phyloP scores from a whole-genome alignment of 2,888 invertebrate species.

The Congeria kusceri region DNA sequence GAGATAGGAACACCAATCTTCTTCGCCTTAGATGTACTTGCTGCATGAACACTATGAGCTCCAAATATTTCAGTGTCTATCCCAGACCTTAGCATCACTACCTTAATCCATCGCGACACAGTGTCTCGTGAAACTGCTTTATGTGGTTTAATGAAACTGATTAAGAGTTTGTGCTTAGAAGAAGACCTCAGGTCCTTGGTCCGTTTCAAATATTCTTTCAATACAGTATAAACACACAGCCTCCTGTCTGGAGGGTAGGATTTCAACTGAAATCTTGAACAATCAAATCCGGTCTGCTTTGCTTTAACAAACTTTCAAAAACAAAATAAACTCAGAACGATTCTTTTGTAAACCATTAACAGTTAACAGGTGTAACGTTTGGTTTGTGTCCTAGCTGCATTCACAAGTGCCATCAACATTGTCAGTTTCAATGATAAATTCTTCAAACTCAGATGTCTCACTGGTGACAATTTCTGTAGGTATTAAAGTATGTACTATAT shows the following conservation, averaged over 20 bases:
- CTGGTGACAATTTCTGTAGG: constrained; percentile 17
- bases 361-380: constrained; percentile 8
- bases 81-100: constrained; percentile 9
- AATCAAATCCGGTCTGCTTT: constrained; percentile 8
- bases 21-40: too few species aligned
- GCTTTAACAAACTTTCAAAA: constrained; percentile 4
- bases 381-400: not conserved
- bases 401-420: constrained; percentile 19
- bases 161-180: not conserved
- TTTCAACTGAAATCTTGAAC: not conserved
- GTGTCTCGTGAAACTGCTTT: too few species aligned
- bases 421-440: constrained; percentile 43
- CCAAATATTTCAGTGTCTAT: constrained; percentile 16
- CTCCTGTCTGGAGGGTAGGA: too few species aligned
- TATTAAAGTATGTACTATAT: not conserved
- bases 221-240: not conserved
- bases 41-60: not conserved
- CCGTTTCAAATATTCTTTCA: constrained; percentile 17
- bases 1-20: too few species aligned
- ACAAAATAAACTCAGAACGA: not conserved
- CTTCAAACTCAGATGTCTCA: constrained; percentile 22
- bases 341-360: not conserved
- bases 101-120: constrained; percentile 25
- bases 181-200: not conserved
- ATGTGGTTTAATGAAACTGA: constrained; percentile 13